Evolutionary conservation across 2,888 invertebrate genomes (phyloP).

Genomic region (Eupithecia subfuscata): DNA sequence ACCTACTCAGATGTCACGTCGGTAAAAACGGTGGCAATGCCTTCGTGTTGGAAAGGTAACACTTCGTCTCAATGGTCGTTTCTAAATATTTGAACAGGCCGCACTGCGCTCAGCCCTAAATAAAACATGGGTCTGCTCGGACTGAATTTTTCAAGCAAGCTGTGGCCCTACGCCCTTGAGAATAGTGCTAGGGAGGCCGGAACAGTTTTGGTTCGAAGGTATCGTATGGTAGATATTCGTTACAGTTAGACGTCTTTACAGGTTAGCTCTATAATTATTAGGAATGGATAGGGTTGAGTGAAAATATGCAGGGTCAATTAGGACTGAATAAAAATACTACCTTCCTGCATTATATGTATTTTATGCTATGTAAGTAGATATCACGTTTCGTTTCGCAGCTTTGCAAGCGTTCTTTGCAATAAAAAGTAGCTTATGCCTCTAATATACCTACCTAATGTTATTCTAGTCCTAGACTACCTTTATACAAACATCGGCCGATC

Average conservation of each 20-base stretch:
- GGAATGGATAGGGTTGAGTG: slow-evolving; percentile 6
- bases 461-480: no score
- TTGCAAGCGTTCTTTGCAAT: no score
- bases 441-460: no score
- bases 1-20: slow-evolving; percentile 37
- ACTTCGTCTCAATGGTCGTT: slow-evolving; percentile 65
- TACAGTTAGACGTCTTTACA: slow-evolving; percentile 11
- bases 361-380: no score
- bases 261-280: slow-evolving; percentile 23
- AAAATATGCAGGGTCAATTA: not conserved
- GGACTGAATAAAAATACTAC: not conserved
- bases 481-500: no score
- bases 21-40: slow-evolving; percentile 49
- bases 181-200: slow-evolving; percentile 44
- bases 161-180: slow-evolving; percentile 55
- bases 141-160: slow-evolving; percentile 72
- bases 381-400: no score
- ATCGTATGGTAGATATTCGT: not conserved
- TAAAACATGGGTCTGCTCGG: slow-evolving; percentile 72
- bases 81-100: slow-evolving; percentile 75
- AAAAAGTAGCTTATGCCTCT: no score
- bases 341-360: no score
- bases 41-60: slow-evolving; percentile 56
- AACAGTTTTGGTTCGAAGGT: slow-evolving; percentile 25
- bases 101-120: slow-evolving; percentile 74